phyloP scores from a whole-genome alignment of 2,888 invertebrate species.

The Trachelus troglodyta region DNA sequence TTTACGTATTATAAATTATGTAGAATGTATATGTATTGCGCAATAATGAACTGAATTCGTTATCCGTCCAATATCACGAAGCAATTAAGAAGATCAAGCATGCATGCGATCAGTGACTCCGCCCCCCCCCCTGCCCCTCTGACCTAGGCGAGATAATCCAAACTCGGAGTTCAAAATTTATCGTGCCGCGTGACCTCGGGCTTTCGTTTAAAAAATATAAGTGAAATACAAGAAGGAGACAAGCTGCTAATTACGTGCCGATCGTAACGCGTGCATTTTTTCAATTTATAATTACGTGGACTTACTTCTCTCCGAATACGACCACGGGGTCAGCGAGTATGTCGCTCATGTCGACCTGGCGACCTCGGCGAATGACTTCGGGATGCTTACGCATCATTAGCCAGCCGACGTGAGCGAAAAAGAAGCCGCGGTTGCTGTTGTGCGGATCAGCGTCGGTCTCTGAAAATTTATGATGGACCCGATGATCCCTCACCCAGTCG shows the following conservation, averaged over 20 bases:
- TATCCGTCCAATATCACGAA: neutral
- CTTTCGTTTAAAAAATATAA: neutral
- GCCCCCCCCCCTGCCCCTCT: neutral
- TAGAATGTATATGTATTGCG: neutral
- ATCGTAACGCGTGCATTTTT: neutral
- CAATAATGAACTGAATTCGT: neutral
- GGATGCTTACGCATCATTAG: constrained; percentile 90
- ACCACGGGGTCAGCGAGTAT: constrained; percentile 81
- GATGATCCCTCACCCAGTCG: constrained; percentile 82
- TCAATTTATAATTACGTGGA: constrained; percentile 6
- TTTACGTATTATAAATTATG: neutral
- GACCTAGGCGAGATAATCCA: neutral
- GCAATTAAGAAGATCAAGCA: neutral
- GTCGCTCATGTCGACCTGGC: constrained; percentile 83
- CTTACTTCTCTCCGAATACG: constrained; percentile 79
- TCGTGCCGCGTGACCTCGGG: neutral
- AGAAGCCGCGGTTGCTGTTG: constrained; percentile 85
- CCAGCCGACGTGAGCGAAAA: constrained; percentile 95
- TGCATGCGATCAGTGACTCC: neutral
- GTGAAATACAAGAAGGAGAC: neutral
- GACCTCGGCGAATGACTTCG: constrained; percentile 80
- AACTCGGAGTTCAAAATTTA: neutral
- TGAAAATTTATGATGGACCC: constrained; percentile 79
- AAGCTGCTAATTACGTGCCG: neutral
- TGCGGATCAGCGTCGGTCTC: constrained; percentile 88